Evolutionary conservation across 2,888 invertebrate genomes (phyloP).

Genomic region (Synergus japonicus): DNA sequence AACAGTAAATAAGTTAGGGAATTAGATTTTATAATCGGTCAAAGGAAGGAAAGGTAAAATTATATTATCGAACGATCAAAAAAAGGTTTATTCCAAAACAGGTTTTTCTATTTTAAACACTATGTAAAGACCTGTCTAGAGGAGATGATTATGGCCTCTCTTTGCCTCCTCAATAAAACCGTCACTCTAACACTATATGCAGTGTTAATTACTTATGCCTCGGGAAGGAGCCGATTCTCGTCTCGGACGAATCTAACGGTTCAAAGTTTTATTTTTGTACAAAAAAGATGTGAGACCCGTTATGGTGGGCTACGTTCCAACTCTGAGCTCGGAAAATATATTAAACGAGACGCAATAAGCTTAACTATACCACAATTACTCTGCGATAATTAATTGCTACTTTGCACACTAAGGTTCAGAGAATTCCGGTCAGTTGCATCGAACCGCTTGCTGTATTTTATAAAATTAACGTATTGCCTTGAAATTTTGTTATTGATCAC

Average conservation of each 20-base stretch:
- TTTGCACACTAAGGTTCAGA: too few species aligned
- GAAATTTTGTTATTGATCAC: too few species aligned
- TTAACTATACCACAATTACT: slow-evolving; percentile 59
- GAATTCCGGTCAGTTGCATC: too few species aligned
- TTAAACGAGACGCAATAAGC: not conserved
- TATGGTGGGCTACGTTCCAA: slow-evolving; percentile 68
- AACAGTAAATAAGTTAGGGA: too few species aligned
- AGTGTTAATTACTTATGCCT: slow-evolving; percentile 49
- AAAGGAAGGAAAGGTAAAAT: not conserved
- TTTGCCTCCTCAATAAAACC: not conserved
- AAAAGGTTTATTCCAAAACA: not conserved
- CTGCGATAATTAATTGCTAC: too few species aligned
- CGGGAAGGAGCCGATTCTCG: slow-evolving; percentile 46
- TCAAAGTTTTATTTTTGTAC: slow-evolving; percentile 67
- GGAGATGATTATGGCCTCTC: not conserved
- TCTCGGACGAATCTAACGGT: slow-evolving; percentile 69
- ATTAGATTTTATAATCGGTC: too few species aligned
- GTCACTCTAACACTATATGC: slow-evolving; percentile 28
- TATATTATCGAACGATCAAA: not conserved
- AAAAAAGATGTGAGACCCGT: slow-evolving; percentile 70
- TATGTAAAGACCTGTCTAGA: not conserved
- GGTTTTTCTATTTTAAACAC: not conserved
- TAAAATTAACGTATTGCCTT: too few species aligned
- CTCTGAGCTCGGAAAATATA: slow-evolving; percentile 34
- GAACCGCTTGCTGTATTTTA: too few species aligned